Base-by-base conservation (phyloP, 1,140 invertebrate species). In the Alviniconcha marisindica region DNA sequence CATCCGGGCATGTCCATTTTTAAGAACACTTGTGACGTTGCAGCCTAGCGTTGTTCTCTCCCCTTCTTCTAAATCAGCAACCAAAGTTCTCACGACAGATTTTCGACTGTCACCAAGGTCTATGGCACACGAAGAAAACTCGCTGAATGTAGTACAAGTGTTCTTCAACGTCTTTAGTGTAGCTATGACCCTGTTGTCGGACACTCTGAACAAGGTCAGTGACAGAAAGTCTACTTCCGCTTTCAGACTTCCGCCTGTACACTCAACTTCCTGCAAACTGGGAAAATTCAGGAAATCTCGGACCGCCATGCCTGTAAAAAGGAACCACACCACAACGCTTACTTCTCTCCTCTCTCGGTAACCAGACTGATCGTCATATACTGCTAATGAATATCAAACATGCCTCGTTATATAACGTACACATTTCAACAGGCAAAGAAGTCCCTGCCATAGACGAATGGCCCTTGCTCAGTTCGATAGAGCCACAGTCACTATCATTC, bases 201-300 rank as follows among this genome's bases (percentile, higher is more conserved):
- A 44, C n/a, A 42, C n/a, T 4, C 31, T 63, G 56, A 66, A 80
- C 38, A 80, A 60, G 1, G 18, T 44, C 12, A 80, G 31, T 2
- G 56, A 66, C 36, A 80, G 33, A 10, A 80, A 42, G 1, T 66
- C 40, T n/a, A 80, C 78, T n/a, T 80, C 40, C 15, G 18, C 2
- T 0, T 38, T n/a, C 33, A 80, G 56, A 5, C 24, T 40, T 42
- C 7, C 31, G 38, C 78, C 78, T 24, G 56, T 40, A 31, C 78
- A 80, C 40, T 80, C 78, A 36, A 80, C 78, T 42, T 80, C 78
- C 38, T 80, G 54, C n/a, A 80, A 28, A 42, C 78, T 80, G 33
- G 78, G 56, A 69, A 80, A 80, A 5, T 28, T 28, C 10, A 24
- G 15, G 38, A 63, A 80, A 44, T 80, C 78, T 10, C 31, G 56